Evolutionary conservation across 1,140 invertebrate species (phyloP).

Genomic region (Megathymus violae): DNA sequence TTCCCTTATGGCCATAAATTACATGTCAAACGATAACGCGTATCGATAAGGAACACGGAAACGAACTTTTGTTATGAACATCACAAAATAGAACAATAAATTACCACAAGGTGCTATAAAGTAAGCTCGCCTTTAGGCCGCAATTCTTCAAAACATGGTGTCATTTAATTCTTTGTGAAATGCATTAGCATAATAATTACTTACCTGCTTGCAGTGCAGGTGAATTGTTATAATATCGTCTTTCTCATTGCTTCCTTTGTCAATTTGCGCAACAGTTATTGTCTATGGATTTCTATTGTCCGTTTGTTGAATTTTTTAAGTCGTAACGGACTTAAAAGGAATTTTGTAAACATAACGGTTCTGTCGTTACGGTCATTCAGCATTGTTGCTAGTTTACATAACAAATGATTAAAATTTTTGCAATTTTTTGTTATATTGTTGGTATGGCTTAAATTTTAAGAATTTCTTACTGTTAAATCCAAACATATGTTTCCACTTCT

Average conservation of each 20-base stretch:
- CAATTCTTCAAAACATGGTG: conserved; percentile 74
- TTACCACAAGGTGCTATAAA: conserved; percentile 77
- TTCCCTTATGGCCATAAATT: conserved; percentile 58
- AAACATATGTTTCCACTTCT: conserved; percentile 44
- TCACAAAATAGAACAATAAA: conserved; percentile 76
- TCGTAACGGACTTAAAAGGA: conserved; percentile 71
- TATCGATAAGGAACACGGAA: conserved; percentile 79
- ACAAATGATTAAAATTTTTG: conserved; percentile 53
- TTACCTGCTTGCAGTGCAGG: conserved; percentile 73
- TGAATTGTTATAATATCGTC: conserved; percentile 60
- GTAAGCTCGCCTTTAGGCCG: conserved; percentile 64
- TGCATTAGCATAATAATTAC: conserved; percentile 76
- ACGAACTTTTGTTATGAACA: conserved; percentile 75
- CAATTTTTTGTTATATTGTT: conserved; percentile 46
- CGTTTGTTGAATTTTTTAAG: conserved; percentile 57
- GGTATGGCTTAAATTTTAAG: conserved; percentile 30
- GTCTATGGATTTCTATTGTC: conserved; percentile 55
- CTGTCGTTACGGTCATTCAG: conserved; percentile 53
- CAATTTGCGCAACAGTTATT: conserved; percentile 69
- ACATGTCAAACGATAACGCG: conserved; percentile 64
- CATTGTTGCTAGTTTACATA: conserved; percentile 63
- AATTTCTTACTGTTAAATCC: conserved; percentile 45
- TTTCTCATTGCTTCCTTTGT: conserved; percentile 58
- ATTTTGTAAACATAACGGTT: conserved; percentile 79
- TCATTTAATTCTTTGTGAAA: conserved; percentile 64